Evolutionary conservation across 2,888 invertebrate genomes (phyloP).

Genomic region (Drosophila buzzatii): DNA sequence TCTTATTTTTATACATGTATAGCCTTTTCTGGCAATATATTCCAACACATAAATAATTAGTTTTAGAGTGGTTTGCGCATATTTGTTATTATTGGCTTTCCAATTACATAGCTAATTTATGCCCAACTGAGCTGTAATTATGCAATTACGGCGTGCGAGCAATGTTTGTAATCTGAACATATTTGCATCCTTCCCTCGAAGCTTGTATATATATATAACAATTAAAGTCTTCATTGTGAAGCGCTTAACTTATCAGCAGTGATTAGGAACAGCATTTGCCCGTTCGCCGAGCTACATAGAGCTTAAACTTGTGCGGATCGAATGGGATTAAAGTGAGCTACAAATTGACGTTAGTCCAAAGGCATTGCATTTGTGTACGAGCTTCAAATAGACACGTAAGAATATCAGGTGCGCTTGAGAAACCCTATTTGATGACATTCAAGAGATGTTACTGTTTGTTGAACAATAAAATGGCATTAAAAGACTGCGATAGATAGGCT

Average conservation of each 20-base stretch:
- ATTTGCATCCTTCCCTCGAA: background rate
- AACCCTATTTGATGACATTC: no score
- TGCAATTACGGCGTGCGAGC: conserved; percentile 13
- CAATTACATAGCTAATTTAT: conserved; percentile 15
- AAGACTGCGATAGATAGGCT: no score
- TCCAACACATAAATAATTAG: no score
- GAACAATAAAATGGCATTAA: no score
- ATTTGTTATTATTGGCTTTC: background rate
- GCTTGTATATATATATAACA: background rate
- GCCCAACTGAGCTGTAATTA: conserved; percentile 30
- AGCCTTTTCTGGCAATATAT: no score
- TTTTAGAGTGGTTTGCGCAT: no score
- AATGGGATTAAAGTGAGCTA: background rate
- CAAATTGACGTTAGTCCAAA: background rate
- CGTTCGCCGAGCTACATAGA: conserved; percentile 29
- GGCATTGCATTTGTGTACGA: background rate
- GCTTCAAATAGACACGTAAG: no score
- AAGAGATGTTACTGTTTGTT: no score
- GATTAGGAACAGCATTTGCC: conserved; percentile 55
- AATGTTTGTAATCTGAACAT: background rate
- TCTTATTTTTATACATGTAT: no score
- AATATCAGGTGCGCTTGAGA: no score
- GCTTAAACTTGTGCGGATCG: background rate
- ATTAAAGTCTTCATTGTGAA: conserved; percentile 23
- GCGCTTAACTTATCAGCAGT: conserved; percentile 67